Base-by-base conservation (phyloP, 2,113 vertebrate species). In the Siniperca chuatsi region DNA sequence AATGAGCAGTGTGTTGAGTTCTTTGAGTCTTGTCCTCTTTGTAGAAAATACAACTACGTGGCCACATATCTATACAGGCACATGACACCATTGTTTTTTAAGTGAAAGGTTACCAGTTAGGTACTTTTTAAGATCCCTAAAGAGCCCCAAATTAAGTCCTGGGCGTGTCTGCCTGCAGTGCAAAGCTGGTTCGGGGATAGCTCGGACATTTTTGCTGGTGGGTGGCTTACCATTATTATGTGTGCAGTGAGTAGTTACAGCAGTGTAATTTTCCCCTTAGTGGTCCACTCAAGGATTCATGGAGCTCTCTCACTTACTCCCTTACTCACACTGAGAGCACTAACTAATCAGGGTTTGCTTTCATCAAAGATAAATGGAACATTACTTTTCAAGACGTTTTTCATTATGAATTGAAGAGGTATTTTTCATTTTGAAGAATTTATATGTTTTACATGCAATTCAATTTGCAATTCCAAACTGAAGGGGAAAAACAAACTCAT, bases 261-360 rank as follows among this genome's bases (percentile, higher is more conserved):
- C 20, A 20, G 61, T 44, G 44, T 72, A n/a, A 64, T 52, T 77
- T 68, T 57, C 33, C n/a, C 23, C 6, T n/a, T 20, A n/a, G 21
- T 2, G 44, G 37, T 48, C 68, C 44, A 46, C 37, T 55, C 20
- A 54, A 48, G 23, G 72, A 84, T 61, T 61, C 75, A 48, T 48
- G 12, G 23, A 57, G 33, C 20, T 58, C 25, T 12, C 71, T 64
- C 8, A 0, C 66, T 58, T 16, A 15, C 54, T n/a, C 33, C 5
- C 40, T 73, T 2, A n/a, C 60, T 25, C 21, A 46, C 1, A 16
- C 46, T 76, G 61, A 81, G 21, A 21, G 18, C 35, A 50, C 54
- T 61, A 4, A 44, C 52, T 75, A 54, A 82, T 75, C 55, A 81
- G 16, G 18, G 57, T 81, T 65, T 66, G 44, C 46, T 67, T 69